Conservation (phyloP, 2,888 invertebrate genomes). For the Gymnocheta viridis region DNA sequence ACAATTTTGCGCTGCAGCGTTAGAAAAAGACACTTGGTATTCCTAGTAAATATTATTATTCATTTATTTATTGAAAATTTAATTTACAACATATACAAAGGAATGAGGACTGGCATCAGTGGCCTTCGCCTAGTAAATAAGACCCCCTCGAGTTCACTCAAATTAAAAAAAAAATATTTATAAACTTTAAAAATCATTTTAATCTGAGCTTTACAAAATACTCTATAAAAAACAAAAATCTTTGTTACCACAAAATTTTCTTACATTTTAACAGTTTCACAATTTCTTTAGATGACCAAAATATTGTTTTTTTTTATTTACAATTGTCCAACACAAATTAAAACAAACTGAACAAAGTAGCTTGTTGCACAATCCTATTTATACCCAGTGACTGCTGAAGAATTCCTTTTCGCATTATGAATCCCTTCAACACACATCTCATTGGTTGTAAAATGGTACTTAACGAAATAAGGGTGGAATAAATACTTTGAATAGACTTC, state of each 20-base stretch:
- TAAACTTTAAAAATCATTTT: too few species aligned
- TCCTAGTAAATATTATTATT: too few species aligned
- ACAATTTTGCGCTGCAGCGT: too few species aligned
- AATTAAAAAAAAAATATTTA: too few species aligned
- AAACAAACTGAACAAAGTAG: constrained; percentile 59
- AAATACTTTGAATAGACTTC: not conserved
- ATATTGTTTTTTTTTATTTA: not conserved
- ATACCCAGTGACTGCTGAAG: constrained; percentile 48
- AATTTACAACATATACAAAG: too few species aligned
- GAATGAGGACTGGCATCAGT: too few species aligned
- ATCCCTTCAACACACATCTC: constrained; percentile 47
- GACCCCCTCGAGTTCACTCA: too few species aligned
- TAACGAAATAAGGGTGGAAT: constrained; percentile 44
- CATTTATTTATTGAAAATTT: too few species aligned
- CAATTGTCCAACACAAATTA: constrained; percentile 23
- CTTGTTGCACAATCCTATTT: constrained; percentile 53
- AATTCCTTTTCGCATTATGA: constrained; percentile 4
- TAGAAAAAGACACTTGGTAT: too few species aligned
- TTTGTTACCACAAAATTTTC: not conserved
- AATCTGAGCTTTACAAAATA: too few species aligned
- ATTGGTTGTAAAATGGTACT: constrained; percentile 33
- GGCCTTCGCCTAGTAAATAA: too few species aligned
- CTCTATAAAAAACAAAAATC: too few species aligned
- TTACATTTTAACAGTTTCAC: not conserved
- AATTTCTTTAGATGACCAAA: not conserved